phyloP scores from a whole-genome alignment of 2,797 vertebrate genomes.

The Gambusia yucatana region DNA sequence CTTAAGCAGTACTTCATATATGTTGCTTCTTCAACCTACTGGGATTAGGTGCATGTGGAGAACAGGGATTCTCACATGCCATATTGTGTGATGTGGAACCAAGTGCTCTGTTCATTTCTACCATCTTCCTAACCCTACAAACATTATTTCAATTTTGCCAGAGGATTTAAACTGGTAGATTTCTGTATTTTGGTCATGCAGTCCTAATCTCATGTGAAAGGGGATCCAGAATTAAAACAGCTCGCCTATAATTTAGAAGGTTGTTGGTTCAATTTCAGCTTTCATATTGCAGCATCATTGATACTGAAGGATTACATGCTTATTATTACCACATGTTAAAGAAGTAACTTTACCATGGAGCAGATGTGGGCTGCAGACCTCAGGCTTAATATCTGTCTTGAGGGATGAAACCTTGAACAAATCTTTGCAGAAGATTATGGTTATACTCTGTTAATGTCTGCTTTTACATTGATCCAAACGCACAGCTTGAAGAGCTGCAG shows the following conservation, averaged over 20 bases:
- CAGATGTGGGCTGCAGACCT: not conserved
- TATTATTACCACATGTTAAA: not conserved
- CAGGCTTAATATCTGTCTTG: not conserved
- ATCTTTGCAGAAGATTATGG: not conserved
- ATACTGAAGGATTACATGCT: not conserved
- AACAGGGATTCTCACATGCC: not conserved
- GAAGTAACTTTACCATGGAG: not conserved
- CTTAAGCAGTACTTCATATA: too few species aligned
- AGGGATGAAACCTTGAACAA: not conserved
- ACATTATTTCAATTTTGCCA: not conserved
- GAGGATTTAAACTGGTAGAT: not conserved
- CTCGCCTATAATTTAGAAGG: not conserved
- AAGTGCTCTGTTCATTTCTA: not conserved
- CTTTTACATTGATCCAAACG: not conserved
- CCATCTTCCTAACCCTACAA: not conserved
- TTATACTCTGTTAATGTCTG: not conserved
- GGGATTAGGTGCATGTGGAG: too few species aligned
- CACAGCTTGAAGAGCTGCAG: not conserved
- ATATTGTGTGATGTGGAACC: not conserved
- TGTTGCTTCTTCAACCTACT: not conserved
- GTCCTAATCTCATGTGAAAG: not conserved
- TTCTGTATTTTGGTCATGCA: not conserved
- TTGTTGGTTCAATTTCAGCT: not conserved
- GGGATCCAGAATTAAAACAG: not conserved
- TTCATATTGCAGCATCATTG: not conserved